Evolutionary conservation across 2,797 vertebrate species (phyloP).

Genomic region (Arremon aurantiirostris): DNA sequence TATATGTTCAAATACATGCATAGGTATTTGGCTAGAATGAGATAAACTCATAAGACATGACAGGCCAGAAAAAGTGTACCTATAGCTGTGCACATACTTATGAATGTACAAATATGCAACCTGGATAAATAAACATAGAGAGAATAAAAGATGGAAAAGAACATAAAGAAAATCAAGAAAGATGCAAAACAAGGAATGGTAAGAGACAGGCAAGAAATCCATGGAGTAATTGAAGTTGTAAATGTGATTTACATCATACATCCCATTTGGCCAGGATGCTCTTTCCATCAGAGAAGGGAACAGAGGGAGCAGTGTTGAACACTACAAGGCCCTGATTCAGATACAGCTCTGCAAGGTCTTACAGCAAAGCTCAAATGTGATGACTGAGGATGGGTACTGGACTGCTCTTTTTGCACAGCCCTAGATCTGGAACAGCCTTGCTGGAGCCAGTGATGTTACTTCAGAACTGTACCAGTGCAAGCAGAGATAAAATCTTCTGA

Average conservation of each 20-base stretch:
- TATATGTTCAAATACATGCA: not conserved
- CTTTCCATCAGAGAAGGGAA: not conserved
- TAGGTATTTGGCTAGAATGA: not conserved
- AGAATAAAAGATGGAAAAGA: not conserved
- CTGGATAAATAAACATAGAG: not conserved
- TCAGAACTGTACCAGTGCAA: not conserved
- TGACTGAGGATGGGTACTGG: not conserved
- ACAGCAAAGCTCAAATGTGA: not conserved
- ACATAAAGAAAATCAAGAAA: not conserved
- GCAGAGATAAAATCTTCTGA: constrained; percentile 8
- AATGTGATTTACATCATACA: not conserved
- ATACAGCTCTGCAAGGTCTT: not conserved
- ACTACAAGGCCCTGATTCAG: not conserved
- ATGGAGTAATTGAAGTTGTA: not conserved
- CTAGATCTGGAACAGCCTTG: not conserved
- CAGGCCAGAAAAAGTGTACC: not conserved
- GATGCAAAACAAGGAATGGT: not conserved
- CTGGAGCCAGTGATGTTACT: not conserved
- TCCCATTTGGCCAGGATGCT: not conserved
- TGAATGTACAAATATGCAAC: not conserved
- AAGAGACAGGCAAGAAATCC: not conserved
- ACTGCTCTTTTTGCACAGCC: not conserved
- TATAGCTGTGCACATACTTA: not conserved
- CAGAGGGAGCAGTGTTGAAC: not conserved
- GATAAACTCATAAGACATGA: not conserved